Evolutionary conservation across 2,888 invertebrate genomes (phyloP), one percentile per base, ranked within the genome.

Genomic region (Parnassius smintheus): DNA sequence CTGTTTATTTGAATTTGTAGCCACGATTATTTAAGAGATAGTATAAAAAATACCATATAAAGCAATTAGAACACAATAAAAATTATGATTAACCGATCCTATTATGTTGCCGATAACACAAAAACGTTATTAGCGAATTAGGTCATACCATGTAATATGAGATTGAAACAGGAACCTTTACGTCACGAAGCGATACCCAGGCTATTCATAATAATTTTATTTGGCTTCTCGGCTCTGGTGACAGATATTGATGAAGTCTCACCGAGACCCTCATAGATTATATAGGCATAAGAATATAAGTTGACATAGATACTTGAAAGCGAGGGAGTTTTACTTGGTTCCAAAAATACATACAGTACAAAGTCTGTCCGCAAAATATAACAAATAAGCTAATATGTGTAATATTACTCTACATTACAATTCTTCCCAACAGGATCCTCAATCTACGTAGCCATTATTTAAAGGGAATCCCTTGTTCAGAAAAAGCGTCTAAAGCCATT

Each of bases 211-310:
- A 80, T 86, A 82, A 82, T 85, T 85, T 83, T 86, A 85, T 86
- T 87, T 87, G 84, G 87, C 82, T 84, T 80, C 83, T 83, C 80
- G 74, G 81, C 82, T 81, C 83, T 75, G 84, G 77, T 83, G 91
- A 86, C 89, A 86, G 88, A 82, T 88, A 91, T 91, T 88, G 88
- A 91, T 91, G 89, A 75, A 76, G 75, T 70, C 80, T 75, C 70
- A 74, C 76, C 68, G 77, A 77, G 76, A 70, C 80, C 49, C 44
- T 42, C 18, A 52, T 41, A 62, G 12, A 61, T 12, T 41, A 22
- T 46, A 52, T 52, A 11, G 54, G 41, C 41, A n/a, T 41, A 35
- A 7, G 35, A 35, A 2, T 25, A 35, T 44, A 45, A 44, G 22
- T 44, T n/a, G 53, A 12, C 42, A 56, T 56, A 56, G 46, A 35